phyloP scores from a whole-genome alignment of 2,797 vertebrate species.

The Gadopsis marmoratus region DNA sequence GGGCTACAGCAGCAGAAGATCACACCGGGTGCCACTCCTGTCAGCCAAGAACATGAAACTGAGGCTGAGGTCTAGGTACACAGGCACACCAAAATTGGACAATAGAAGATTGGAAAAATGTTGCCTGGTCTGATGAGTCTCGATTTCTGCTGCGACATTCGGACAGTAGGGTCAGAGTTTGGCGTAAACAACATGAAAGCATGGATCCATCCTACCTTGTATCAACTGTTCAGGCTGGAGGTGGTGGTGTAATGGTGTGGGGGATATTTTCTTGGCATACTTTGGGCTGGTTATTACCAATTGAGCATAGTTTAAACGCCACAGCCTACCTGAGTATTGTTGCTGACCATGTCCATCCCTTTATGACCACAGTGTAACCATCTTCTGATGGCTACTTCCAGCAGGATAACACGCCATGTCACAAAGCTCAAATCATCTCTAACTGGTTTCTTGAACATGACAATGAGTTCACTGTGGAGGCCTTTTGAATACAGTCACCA shows the following conservation, averaged over 20 bases:
- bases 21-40: too few relatives aligned
- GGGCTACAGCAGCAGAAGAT: too few relatives aligned
- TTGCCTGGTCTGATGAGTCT: too few relatives aligned
- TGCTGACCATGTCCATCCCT: slow-evolving; percentile 34
- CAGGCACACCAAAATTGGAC: too few relatives aligned
- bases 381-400: slow-evolving; percentile 71
- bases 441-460: slow-evolving; percentile 26
- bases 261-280: too few relatives aligned
- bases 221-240: neutral
- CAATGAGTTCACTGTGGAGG: neutral
- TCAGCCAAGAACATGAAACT: too few relatives aligned
- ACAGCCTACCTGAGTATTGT: slow-evolving; percentile 22
- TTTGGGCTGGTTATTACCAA: neutral
- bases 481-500: slow-evolving; percentile 59
- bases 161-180: neutral
- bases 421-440: slow-evolving; percentile 22
- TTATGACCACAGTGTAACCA: slow-evolving; percentile 49
- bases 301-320: neutral
- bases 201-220: neutral
- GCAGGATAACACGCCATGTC: slow-evolving; percentile 29
- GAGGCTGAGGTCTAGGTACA: too few relatives aligned
- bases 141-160: too few relatives aligned
- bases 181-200: neutral
- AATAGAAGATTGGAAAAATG: too few relatives aligned
- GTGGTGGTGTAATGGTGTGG: neutral